Conservation (phyloP, 2,888 invertebrate species). For the Cosmia pyralina region DNA sequence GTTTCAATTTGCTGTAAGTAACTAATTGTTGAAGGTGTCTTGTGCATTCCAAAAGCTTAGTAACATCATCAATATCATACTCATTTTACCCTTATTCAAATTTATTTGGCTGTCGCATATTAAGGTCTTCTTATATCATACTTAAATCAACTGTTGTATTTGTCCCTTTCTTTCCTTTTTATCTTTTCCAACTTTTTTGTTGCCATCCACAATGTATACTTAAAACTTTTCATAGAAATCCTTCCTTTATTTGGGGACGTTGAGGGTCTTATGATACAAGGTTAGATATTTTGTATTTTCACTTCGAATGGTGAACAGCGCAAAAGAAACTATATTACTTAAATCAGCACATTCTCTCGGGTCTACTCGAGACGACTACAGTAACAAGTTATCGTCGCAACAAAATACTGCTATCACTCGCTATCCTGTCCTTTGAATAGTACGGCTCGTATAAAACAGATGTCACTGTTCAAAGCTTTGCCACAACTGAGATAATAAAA, state of each 20-base stretch:
- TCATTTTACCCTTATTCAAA: too few relatives aligned
- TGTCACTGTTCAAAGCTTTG: constrained; percentile 7
- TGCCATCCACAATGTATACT: neutral
- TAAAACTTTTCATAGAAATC: neutral
- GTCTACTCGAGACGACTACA: neutral
- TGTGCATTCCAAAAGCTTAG: neutral
- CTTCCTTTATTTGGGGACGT: neutral
- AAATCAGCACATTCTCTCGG: constrained; percentile 18
- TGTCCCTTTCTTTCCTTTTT: neutral
- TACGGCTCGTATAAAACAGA: neutral
- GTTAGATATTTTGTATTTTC: neutral
- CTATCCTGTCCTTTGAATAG: neutral
- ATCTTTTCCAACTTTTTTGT: neutral
- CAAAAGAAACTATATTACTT: neutral
- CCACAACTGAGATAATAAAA: neutral
- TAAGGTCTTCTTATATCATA: neutral
- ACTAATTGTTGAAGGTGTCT: neutral
- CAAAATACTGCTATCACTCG: neutral
- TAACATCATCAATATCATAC: neutral
- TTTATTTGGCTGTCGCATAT: neutral
- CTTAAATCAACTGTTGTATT: neutral
- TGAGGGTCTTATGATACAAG: neutral
- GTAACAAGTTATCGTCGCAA: too few relatives aligned
- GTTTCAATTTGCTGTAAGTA: constrained; percentile 21
- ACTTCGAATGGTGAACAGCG: neutral